phyloP scores from a whole-genome alignment of 2,113 vertebrate genomes.

The Anhinga rufa region DNA sequence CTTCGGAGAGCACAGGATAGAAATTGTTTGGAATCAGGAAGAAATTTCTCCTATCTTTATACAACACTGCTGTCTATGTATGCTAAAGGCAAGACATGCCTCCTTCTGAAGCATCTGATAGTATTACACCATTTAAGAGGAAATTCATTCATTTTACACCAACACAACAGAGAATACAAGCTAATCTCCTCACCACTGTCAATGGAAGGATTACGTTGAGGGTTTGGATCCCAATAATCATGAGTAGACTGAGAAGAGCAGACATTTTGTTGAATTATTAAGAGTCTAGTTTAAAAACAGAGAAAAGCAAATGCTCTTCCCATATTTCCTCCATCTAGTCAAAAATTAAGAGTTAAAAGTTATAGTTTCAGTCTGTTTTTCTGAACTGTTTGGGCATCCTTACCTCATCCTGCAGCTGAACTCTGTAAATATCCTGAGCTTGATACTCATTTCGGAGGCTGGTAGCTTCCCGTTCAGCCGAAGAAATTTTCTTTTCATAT shows the following conservation, averaged over 20 bases:
- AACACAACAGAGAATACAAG: neutral
- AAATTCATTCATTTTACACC: neutral
- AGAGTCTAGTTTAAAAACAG: neutral
- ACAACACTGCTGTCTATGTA: neutral
- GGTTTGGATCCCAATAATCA: neutral
- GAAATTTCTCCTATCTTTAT: neutral
- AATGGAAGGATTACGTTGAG: neutral
- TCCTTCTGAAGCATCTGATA: neutral
- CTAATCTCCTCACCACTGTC: neutral
- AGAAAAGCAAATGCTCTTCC: neutral
- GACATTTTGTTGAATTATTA: neutral
- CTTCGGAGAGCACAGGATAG: neutral
- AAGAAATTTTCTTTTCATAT: conserved; percentile 79
- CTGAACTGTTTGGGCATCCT: neutral
- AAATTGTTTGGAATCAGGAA: neutral
- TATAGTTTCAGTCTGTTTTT: neutral
- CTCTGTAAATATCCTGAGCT: conserved; percentile 70
- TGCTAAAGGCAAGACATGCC: neutral
- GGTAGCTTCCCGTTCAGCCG: conserved; percentile 70
- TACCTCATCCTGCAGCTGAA: conserved; percentile 82
- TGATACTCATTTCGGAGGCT: conserved; percentile 77
- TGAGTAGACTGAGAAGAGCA: neutral
- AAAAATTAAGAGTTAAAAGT: neutral
- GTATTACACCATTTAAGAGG: neutral
- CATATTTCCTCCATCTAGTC: neutral